phyloP scores from a whole-genome alignment of 2,113 vertebrate genomes.

The Pygoscelis antarcticus region DNA sequence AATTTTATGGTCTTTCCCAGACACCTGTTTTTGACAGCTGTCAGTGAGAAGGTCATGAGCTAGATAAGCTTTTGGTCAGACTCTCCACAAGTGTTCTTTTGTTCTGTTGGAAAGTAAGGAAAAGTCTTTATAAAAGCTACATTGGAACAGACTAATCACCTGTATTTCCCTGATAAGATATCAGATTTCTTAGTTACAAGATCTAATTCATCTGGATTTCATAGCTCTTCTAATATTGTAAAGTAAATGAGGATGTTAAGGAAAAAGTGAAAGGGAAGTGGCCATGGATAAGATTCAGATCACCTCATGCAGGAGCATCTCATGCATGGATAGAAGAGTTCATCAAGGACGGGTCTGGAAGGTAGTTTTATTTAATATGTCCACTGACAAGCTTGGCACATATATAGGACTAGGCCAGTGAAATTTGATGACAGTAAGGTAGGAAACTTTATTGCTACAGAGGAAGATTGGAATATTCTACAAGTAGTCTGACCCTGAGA shows the following conservation, averaged over 20 bases:
- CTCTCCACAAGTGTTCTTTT: not conserved
- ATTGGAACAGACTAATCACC: not conserved
- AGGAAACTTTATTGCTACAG: not conserved
- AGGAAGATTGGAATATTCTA: not conserved
- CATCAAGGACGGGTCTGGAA: not conserved
- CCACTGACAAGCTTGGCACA: not conserved
- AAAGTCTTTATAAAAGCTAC: not conserved
- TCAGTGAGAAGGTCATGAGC: not conserved
- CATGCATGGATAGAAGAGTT: not conserved
- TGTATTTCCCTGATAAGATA: not conserved
- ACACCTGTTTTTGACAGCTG: not conserved
- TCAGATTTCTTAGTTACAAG: not conserved
- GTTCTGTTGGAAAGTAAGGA: not conserved
- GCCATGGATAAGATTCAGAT: not conserved
- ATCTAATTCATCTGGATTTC: not conserved
- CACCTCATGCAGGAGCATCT: not conserved
- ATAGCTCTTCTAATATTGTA: not conserved
- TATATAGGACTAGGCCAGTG: not conserved
- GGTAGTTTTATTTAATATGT: not conserved
- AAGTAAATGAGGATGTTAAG: not conserved
- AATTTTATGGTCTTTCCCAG: not conserved
- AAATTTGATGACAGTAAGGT: not conserved
- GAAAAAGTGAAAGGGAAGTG: not conserved
- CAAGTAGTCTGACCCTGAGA: slow-evolving; percentile 6
- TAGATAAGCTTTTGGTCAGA: not conserved